Evolutionary conservation across 2,888 invertebrate species (phyloP).

Genomic region (Silvanus unidentatus): DNA sequence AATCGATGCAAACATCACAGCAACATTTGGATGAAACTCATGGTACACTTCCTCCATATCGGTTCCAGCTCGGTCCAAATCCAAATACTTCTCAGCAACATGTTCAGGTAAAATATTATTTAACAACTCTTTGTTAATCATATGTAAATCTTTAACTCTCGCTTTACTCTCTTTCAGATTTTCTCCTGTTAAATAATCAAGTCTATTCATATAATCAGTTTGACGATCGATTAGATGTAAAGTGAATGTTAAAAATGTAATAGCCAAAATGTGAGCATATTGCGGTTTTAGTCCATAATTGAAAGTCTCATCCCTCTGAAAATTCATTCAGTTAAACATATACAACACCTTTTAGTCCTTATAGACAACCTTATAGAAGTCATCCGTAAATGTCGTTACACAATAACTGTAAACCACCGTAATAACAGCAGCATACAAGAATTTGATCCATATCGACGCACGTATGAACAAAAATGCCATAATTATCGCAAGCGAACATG

Average conservation of each 20-base stretch:
- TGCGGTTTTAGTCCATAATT: slow-evolving; percentile 64
- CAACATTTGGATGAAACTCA: slow-evolving; percentile 82
- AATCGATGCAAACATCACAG: slow-evolving; percentile 94
- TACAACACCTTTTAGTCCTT: slow-evolving; percentile 2
- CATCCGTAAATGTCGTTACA: slow-evolving; percentile 58
- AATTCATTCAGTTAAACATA: slow-evolving; percentile 22
- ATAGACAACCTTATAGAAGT: slow-evolving; percentile 37
- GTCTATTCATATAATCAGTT: slow-evolving; percentile 79
- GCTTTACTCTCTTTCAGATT: slow-evolving; percentile 73
- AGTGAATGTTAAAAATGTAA: slow-evolving; percentile 67
- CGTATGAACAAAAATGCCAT: slow-evolving; percentile 79
- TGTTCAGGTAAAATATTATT: slow-evolving; percentile 90
- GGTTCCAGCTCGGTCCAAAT: slow-evolving; percentile 62
- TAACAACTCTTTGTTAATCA: slow-evolving; percentile 81
- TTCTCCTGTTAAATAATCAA: slow-evolving; percentile 76
- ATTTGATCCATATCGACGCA: slow-evolving; percentile 77
- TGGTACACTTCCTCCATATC: slow-evolving; percentile 68
- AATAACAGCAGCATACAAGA: slow-evolving; percentile 61
- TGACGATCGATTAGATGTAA: slow-evolving; percentile 83
- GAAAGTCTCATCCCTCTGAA: slow-evolving; percentile 59
- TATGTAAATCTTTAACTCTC: slow-evolving; percentile 78
- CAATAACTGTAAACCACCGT: slow-evolving; percentile 62
- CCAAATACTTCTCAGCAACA: slow-evolving; percentile 78
- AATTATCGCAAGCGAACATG: slow-evolving; percentile 57
- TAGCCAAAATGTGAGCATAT: slow-evolving; percentile 66